Evolutionary conservation across 2,797 vertebrate species (phyloP).

Genomic region (Rhinella marina): DNA sequence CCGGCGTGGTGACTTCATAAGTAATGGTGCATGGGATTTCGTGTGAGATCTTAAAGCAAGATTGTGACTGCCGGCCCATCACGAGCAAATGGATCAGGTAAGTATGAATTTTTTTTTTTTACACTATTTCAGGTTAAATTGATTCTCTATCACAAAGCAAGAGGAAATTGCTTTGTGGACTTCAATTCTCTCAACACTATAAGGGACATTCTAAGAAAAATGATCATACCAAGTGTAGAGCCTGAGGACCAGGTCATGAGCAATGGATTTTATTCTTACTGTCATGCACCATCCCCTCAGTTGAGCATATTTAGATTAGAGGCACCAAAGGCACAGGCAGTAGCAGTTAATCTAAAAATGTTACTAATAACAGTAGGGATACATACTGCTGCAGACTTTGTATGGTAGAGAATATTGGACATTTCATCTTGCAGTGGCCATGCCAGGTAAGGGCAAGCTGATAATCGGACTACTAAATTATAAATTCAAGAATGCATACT

Average conservation of each 20-base stretch:
- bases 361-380: neutral
- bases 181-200: neutral
- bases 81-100: too few species aligned
- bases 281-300: neutral
- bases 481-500: neutral
- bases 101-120: too few species aligned
- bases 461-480: neutral
- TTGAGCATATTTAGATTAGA: neutral
- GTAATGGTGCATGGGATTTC: too few species aligned
- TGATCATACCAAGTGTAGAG: neutral
- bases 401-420: neutral
- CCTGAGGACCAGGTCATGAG: neutral
- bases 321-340: neutral
- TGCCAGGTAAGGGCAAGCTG: neutral
- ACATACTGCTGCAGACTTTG: neutral
- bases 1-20: too few species aligned
- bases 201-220: neutral
- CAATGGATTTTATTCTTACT: neutral
- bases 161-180: too few species aligned
- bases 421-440: neutral
- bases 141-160: too few species aligned
- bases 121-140: too few species aligned
- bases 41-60: too few species aligned
- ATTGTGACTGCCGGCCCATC: too few species aligned
- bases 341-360: neutral